A percentile compares a stretch with the other conserved stretches of the same genome.
Evolutionary conservation across 2,888 invertebrate genomes (phyloP).

Genomic region (Iphiclides podalirius): DNA sequence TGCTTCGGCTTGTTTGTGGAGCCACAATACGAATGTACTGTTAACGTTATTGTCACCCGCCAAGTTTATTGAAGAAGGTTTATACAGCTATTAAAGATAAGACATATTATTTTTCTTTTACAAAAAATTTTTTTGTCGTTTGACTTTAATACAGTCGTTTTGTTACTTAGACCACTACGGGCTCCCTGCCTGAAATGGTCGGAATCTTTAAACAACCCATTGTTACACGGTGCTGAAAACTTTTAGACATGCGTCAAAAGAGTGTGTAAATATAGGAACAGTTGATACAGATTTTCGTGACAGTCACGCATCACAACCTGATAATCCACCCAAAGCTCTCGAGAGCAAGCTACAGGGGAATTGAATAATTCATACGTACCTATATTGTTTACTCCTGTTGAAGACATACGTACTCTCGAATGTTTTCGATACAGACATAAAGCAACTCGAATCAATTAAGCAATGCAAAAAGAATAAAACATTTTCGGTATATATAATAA

Average conservation of each 20-base stretch:
- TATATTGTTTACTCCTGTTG: slow-evolving; percentile 41
- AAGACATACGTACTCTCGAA: slow-evolving; percentile 2
- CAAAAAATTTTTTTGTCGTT: background rate
- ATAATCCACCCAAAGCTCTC: slow-evolving; percentile 66
- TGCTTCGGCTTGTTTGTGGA: slow-evolving; percentile 53
- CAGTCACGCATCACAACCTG: slow-evolving; percentile 75
- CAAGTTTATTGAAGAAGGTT: slow-evolving; percentile 1
- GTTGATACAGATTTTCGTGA: slow-evolving; percentile 55
- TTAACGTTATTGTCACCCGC: slow-evolving; percentile 32
- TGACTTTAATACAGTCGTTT: too few relatives aligned
- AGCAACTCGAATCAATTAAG: too few relatives aligned
- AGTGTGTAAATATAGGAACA: background rate
- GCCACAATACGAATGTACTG: slow-evolving; percentile 42
- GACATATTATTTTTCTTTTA: too few relatives aligned
- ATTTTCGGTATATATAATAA: too few relatives aligned
- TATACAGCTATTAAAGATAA: too few relatives aligned
- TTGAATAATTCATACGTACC: slow-evolving; percentile 72
- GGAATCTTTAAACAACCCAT: too few relatives aligned
- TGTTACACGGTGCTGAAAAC: too few relatives aligned
- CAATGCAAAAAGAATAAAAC: too few relatives aligned
- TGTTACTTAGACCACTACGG: too few relatives aligned
- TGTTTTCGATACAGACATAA: too few relatives aligned
- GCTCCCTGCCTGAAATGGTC: too few relatives aligned
- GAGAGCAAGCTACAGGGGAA: slow-evolving; percentile 59
- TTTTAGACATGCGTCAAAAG: too few relatives aligned